Evolutionary conservation across 2,888 invertebrate genomes (phyloP).

Genomic region (Brenthis daphne): DNA sequence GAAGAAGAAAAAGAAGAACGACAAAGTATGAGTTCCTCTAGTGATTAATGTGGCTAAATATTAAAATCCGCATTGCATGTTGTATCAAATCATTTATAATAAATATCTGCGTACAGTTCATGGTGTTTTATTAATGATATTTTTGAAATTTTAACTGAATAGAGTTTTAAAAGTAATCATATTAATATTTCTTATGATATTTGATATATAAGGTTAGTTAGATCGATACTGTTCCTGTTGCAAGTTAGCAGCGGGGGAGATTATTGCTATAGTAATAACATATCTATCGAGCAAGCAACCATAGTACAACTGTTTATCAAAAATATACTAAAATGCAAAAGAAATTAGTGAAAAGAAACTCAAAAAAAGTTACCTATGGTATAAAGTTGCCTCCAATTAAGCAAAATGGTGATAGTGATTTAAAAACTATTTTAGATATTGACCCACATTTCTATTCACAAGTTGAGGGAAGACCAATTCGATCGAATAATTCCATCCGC

Average conservation of each 20-base stretch:
- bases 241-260: neutral
- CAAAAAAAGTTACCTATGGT: constrained; percentile 57
- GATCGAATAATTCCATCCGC: constrained; percentile 77
- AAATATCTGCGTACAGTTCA: constrained; percentile 1
- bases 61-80: neutral
- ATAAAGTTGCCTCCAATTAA: constrained; percentile 72
- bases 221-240: constrained; percentile 12
- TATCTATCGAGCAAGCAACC: constrained; percentile 33
- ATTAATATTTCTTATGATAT: neutral
- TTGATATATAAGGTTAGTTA: neutral
- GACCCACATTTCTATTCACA: constrained; percentile 85
- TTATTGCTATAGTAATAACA: constrained; percentile 36
- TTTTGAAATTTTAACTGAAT: neutral
- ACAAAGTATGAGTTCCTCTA: constrained; percentile 54
- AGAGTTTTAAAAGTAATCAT: no score
- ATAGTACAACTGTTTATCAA: neutral
- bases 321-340: constrained; percentile 45
- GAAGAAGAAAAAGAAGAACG: constrained; percentile 50
- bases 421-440: constrained; percentile 82
- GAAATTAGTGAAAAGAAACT: constrained; percentile 50
- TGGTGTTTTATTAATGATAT: neutral
- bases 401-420: constrained; percentile 47
- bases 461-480: constrained; percentile 83
- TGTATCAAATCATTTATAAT: neutral
- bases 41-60: constrained; percentile 50